phyloP scores from a whole-genome alignment of 2,113 vertebrate species.

The Gobiocypris rarus region DNA sequence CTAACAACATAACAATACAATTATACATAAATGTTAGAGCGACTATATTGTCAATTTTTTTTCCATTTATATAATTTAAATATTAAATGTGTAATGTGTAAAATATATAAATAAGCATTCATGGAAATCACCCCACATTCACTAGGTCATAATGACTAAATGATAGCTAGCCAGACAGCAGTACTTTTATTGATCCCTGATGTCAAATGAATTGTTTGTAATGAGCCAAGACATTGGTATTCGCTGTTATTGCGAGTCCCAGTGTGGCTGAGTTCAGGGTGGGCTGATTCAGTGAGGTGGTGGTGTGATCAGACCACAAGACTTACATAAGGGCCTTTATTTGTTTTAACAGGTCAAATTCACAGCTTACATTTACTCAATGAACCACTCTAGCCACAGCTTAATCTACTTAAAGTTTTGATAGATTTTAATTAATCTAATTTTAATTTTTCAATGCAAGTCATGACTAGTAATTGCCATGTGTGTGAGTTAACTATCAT shows the following conservation, averaged over 20 bases:
- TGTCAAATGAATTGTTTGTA: not conserved
- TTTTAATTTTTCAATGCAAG: slow-evolving; percentile 24
- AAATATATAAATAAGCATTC: not conserved
- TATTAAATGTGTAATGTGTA: not conserved
- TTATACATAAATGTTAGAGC: not conserved
- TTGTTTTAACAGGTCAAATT: not conserved
- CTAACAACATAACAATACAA: not conserved
- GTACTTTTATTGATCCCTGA: not conserved
- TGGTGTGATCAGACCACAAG: not conserved
- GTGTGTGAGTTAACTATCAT: not conserved
- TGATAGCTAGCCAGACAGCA: not conserved
- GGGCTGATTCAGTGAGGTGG: not conserved
- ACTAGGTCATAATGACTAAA: not conserved
- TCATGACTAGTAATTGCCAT: slow-evolving; percentile 5
- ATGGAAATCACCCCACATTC: not conserved
- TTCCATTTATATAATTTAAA: too few species aligned
- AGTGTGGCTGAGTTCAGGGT: not conserved
- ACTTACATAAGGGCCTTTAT: slow-evolving; percentile 33
- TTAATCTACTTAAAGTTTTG: slow-evolving; percentile 32
- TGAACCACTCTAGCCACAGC: not conserved
- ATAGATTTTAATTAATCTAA: slow-evolving; percentile 37
- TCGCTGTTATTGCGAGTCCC: not conserved
- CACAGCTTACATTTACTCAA: not conserved
- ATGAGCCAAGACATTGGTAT: not conserved
- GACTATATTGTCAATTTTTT: too few species aligned